Base-by-base conservation (phyloP, 2,113 vertebrate genomes). In the Xiphophorus hellerii region DNA sequence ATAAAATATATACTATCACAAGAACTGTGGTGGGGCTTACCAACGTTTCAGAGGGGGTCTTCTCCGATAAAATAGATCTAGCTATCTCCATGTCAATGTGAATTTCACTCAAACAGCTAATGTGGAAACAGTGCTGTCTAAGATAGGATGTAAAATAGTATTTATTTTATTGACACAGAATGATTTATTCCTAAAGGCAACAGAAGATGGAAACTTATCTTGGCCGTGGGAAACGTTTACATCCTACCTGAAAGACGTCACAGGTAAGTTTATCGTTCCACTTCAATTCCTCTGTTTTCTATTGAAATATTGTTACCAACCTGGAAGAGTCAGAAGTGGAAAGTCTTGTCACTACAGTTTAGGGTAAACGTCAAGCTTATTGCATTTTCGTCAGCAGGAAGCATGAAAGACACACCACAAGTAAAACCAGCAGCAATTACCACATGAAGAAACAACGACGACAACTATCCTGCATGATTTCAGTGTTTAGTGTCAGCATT, bases 151-250 rank as follows among this genome's bases (percentile, higher is more conserved):
- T 20, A 48, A 48, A 15, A 15, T 1, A 17, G 15, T 48, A 20
- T 17, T 5, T 25, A 54, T 25, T 54, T n/a, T 10, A 54, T 25
- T 54, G 20, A 54, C 20, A 25, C 51, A 11, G 25, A 54, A 25
- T 31, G 10, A 22, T 42, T 63, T 62, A 22, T 72, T 13, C 25
- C 4, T 66, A 10, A 69, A 93, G 91, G 89, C 22, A 30, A 84
- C 44, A 28, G 83, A 93, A 10, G 77, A 83, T 42, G 66, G 12
- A 0, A 14, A 39, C 5, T 17, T 30, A 22, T 73, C 82, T 1
- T 79, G 29, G 28, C 29, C 83, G 1, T 93, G 83, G 92, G 8
- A 14, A 1, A 37, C 1, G 0, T 74, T 94, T 27, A 78, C 84
- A 10, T 86, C 86, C n/a, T 81, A 87, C 81, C 74, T 94, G 28